Percentiles rank a stretch among this genome's conserved stretches.
Conservation (phyloP, 1,140 invertebrate genomes). For the Philotrypesis tridentata region DNA sequence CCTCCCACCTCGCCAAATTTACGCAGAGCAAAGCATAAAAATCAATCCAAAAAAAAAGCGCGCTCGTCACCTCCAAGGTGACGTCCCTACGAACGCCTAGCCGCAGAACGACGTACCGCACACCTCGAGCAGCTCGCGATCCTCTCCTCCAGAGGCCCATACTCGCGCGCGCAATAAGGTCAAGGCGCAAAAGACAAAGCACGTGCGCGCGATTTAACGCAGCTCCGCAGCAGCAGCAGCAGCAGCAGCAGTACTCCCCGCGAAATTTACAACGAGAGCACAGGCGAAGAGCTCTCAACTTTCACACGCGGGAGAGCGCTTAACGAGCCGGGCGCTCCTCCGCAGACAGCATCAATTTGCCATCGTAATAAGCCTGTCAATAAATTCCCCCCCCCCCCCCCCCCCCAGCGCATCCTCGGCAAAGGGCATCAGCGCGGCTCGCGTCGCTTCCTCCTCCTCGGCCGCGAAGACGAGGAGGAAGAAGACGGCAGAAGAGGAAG, state of each 20-base stretch:
- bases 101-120: background rate
- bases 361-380: background rate
- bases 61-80: background rate
- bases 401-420: background rate
- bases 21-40: too few species aligned
- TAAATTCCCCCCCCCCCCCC: background rate
- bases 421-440: background rate
- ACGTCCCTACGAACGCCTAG: too few species aligned
- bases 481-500: background rate
- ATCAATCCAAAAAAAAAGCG: too few species aligned
- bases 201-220: background rate
- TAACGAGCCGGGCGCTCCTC: background rate
- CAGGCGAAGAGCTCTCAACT: background rate
- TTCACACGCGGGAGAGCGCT: background rate
- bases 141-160: too few species aligned
- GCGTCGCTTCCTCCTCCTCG: background rate
- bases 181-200: background rate
- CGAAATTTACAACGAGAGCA: background rate
- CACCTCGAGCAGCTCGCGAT: background rate
- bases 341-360: background rate
- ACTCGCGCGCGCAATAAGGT: too few species aligned
- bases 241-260: background rate
- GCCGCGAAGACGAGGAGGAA: background rate
- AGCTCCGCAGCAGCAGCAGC: background rate
- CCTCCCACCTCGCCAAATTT: too few species aligned